Base-by-base conservation (phyloP, 2,888 invertebrate genomes). In the Allygus modestus region DNA sequence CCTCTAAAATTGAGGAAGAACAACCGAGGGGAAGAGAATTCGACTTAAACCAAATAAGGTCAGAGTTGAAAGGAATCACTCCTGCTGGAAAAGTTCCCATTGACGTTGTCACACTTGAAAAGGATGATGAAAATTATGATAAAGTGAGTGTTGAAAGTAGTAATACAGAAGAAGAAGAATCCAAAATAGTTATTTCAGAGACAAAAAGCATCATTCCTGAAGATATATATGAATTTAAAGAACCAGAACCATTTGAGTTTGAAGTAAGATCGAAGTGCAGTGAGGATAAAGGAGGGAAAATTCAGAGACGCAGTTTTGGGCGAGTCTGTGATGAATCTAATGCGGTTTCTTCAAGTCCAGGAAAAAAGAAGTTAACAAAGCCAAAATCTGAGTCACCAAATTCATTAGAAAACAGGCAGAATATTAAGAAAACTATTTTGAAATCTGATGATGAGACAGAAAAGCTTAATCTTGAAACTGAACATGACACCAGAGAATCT, bases 201-300 rank as follows among this genome's bases (percentile, higher is more conserved):
- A 23, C 51, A 51, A 69, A 65, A 65, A 69, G 31, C n/a, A 54
- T n/a, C 83, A 86, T 73, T 75, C 86, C 84, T 82, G 86, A 92
- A 71, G 97, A 97, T 89, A 94, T 97, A 85, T 97, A 97, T 89
- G 97, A 97, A 90, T 97, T 97, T 89, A 97, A 97, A 90, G 97
- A 97, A 90, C 96, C 96, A 0, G 97, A 97, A 90, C 96, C 97
- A 0, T 97, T 97, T 89, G 96, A 97, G 89, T 94, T 96, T 87
- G 96, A 97, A 90, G 92, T 95, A 11, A 93, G 95, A 81, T 86
- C 83, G 91, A 92, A 88, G 91, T 92, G 87, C 31, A 83, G 85
- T 28, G 87, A 88, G 54, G 87, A 88, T 61, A 87, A 88, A 77
- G 87, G 88, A 0, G 83, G 81, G 26, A 86, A 87, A 77, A 71